A percentile compares a stretch with the other conserved stretches of the same genome.
Conservation (phyloP, 2,888 invertebrate species). For the Nymphalis urticae region DNA sequence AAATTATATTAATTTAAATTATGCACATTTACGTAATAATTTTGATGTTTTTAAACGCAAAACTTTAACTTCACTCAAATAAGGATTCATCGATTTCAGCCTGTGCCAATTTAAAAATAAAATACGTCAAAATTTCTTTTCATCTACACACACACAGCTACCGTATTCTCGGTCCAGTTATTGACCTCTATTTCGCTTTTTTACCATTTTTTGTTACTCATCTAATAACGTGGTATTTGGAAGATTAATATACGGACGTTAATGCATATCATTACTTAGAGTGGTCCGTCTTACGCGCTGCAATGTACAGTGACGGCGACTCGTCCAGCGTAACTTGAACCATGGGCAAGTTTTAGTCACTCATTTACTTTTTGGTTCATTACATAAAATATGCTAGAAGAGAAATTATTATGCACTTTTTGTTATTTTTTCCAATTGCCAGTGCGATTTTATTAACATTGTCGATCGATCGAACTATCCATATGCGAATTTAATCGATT, state of each 20-base stretch:
- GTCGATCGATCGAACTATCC: too few relatives aligned
- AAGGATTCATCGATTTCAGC: too few relatives aligned
- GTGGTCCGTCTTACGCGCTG: conserved; percentile 56
- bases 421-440: too few relatives aligned
- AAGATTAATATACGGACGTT: conserved; percentile 69
- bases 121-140: not conserved
- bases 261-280: conserved; percentile 78
- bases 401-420: too few relatives aligned
- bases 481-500: too few relatives aligned
- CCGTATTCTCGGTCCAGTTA: conserved; percentile 72
- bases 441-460: too few relatives aligned
- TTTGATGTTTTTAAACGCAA: too few relatives aligned
- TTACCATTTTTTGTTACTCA: conserved; percentile 55
- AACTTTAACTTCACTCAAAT: too few relatives aligned
- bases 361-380: conserved; percentile 11
- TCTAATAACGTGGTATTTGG: conserved; percentile 68
- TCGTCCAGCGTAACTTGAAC: conserved; percentile 34
- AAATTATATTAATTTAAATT: too few relatives aligned
- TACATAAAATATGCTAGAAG: not conserved
- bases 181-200: conserved; percentile 65
- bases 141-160: conserved; percentile 45
- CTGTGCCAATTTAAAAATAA: too few relatives aligned
- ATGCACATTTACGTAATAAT: too few relatives aligned
- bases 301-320: conserved; percentile 12
- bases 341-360: conserved; percentile 17